These are phyloP conservation scores for Acanthosoma haemorrhoidale DNA, from an alignment of 2,888 invertebrate genomes.

Conservation along the genomic window DNA sequence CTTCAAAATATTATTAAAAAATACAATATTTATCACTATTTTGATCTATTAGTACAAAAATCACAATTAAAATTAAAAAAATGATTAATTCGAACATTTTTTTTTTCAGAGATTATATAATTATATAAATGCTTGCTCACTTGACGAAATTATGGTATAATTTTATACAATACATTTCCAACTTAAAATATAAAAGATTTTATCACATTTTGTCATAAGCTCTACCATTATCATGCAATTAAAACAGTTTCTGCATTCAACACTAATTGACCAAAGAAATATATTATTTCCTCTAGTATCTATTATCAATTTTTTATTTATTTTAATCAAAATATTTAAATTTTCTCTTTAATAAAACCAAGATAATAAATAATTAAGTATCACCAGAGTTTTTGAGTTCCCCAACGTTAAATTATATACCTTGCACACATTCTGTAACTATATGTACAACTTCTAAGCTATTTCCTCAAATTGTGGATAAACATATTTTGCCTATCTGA, in stretches of 20 bases:
- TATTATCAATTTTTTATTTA: conserved; percentile 4
- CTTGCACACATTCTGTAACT: background rate
- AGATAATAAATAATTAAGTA: conserved; percentile 15
- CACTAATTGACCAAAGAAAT: background rate
- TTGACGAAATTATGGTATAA: conserved; percentile 11
- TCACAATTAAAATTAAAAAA: conserved; percentile 18
- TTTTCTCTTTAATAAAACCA: conserved; percentile 4
- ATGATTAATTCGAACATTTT: background rate
- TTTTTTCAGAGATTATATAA: background rate
- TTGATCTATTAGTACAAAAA: conserved; percentile 31
- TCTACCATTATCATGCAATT: conserved; percentile 11
- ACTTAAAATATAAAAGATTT: conserved; percentile 20
- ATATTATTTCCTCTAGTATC: background rate
- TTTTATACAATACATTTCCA: conserved; percentile 18
- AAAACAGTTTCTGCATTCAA: background rate
- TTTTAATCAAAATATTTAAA: conserved; percentile 10
- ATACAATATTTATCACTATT: conserved; percentile 25
- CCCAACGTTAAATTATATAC: conserved; percentile 18
- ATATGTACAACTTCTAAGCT: background rate
- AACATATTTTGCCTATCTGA: background rate
- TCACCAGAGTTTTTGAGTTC: conserved; percentile 17
- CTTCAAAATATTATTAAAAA: conserved; percentile 26
- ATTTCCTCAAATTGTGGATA: background rate
- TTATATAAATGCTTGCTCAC: background rate
- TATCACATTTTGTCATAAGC: conserved; percentile 23